phyloP scores from a whole-genome alignment of 2,888 invertebrate genomes.

The Bombyx huttoni region DNA sequence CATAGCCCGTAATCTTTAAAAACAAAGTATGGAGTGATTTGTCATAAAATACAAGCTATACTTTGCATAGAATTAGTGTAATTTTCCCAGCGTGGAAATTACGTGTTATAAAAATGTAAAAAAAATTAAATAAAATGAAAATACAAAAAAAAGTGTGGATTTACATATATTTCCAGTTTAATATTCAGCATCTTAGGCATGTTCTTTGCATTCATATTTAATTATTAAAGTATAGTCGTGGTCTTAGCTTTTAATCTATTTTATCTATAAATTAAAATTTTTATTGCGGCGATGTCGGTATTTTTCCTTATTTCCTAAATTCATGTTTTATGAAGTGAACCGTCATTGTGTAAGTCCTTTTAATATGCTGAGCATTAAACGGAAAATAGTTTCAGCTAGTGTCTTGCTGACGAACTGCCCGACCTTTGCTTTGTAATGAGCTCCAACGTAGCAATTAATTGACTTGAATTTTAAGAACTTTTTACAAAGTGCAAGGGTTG shows the following conservation, averaged over 20 bases:
- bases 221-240: constrained; percentile 39
- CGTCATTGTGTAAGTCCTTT: constrained; percentile 48
- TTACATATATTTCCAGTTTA: constrained; percentile 67
- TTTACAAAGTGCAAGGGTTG: constrained; percentile 63
- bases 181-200: constrained; percentile 72
- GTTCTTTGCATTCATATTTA: constrained; percentile 60
- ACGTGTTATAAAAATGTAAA: constrained; percentile 48
- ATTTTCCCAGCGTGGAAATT: constrained; percentile 82
- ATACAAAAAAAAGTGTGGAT: constrained; percentile 57
- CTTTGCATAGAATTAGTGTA: constrained; percentile 94
- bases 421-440: constrained; percentile 66
- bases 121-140: constrained; percentile 30
- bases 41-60: constrained; percentile 84
- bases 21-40: constrained; percentile 72
- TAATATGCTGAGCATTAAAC: constrained; percentile 71
- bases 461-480: constrained; percentile 39
- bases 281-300: constrained; percentile 37
- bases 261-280: constrained; percentile 28
- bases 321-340: constrained; percentile 30
- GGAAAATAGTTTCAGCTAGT: constrained; percentile 69
- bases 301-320: constrained; percentile 40
- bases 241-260: constrained; percentile 66
- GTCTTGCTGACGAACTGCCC: constrained; percentile 68
- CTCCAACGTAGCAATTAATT: constrained; percentile 35
- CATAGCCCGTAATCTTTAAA: constrained; percentile 68